Evolutionary conservation across 2,888 invertebrate species (phyloP).

Genomic region (Melieria crassipennis): DNA sequence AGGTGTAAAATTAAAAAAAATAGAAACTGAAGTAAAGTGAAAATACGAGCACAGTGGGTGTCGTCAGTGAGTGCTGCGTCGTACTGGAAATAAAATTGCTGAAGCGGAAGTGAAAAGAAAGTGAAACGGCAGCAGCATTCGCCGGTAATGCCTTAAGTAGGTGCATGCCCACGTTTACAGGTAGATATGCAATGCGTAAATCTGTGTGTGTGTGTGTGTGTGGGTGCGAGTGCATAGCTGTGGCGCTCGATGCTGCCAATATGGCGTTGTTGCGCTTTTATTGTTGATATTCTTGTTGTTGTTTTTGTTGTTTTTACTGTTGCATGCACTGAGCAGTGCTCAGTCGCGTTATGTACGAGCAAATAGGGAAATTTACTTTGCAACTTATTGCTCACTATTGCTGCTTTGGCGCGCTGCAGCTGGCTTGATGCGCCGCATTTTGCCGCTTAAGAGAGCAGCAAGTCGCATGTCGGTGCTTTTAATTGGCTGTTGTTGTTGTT

Average conservation of each 20-base stretch:
- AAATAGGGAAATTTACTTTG: conserved; percentile 36
- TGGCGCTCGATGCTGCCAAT: neutral
- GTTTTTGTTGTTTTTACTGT: too few relatives aligned
- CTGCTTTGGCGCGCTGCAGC: too few relatives aligned
- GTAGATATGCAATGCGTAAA: too few relatives aligned
- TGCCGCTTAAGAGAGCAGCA: conserved; percentile 21
- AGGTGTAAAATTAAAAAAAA: conserved; percentile 25
- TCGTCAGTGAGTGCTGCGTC: conserved; percentile 25
- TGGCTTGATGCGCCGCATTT: conserved; percentile 1
- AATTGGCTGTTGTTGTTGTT: conserved; percentile 3
- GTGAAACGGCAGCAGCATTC: neutral
- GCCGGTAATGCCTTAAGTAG: neutral
- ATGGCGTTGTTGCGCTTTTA: too few relatives aligned
- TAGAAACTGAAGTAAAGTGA: neutral
- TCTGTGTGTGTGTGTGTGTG: neutral
- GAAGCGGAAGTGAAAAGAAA: conserved; percentile 6
- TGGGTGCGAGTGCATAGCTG: neutral
- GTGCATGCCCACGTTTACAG: neutral
- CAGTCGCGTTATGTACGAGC: conserved; percentile 13
- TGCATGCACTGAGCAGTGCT: too few relatives aligned
- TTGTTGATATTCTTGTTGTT: too few relatives aligned
- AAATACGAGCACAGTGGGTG: conserved; percentile 38
- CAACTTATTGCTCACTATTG: conserved; percentile 15
- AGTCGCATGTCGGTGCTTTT: conserved; percentile 18
- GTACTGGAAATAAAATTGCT: conserved; percentile 15